Percentiles rank a stretch among this genome's conserved stretches.
These are phyloP conservation scores for Cosmorhoe ocellata DNA, from an alignment of 2,888 invertebrate species.

Conservation along the genomic window DNA sequence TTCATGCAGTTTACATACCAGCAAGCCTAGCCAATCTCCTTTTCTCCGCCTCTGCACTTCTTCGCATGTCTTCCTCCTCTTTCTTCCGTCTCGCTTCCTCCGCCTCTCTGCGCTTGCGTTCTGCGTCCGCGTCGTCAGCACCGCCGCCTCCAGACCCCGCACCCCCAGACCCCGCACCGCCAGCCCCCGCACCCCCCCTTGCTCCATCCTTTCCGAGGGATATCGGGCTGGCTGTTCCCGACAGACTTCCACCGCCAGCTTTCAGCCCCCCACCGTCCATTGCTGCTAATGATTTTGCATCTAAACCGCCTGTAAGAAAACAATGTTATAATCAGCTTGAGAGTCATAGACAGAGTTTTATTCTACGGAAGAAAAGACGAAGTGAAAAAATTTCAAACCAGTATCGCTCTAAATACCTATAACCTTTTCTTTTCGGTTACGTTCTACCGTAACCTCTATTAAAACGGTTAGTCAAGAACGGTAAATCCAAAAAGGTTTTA, in stretches of 20 bases:
- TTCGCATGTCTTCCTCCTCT: slow-evolving; percentile 8
- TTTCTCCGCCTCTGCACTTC: slow-evolving; percentile 1
- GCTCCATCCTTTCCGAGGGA: slow-evolving; percentile 8
- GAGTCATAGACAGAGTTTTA: no score
- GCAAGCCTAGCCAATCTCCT: slow-evolving; percentile 1
- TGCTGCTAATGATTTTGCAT: slow-evolving; percentile 42
- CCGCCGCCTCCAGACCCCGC: slow-evolving; percentile 3
- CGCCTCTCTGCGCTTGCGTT: slow-evolving; percentile 23
- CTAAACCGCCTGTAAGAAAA: slow-evolving; percentile 49
- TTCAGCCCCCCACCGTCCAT: slow-evolving; percentile 24
- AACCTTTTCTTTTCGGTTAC: no score
- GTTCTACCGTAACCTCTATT: no score
- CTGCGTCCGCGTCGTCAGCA: slow-evolving; percentile 6
- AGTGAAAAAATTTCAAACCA: no score
- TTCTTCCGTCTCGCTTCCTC: slow-evolving; percentile 15
- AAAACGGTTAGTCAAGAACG: no score
- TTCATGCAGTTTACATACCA: no score
- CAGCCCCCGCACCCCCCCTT: no score
- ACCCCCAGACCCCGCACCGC: neutral
- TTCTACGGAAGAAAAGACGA: no score
- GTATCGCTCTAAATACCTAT: no score
- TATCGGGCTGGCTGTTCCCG: neutral
- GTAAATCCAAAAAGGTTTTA: no score
- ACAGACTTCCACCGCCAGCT: neutral
- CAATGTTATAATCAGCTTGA: no score